phyloP scores from a whole-genome alignment of 1,140 invertebrate species.

The Bombus turneri region DNA sequence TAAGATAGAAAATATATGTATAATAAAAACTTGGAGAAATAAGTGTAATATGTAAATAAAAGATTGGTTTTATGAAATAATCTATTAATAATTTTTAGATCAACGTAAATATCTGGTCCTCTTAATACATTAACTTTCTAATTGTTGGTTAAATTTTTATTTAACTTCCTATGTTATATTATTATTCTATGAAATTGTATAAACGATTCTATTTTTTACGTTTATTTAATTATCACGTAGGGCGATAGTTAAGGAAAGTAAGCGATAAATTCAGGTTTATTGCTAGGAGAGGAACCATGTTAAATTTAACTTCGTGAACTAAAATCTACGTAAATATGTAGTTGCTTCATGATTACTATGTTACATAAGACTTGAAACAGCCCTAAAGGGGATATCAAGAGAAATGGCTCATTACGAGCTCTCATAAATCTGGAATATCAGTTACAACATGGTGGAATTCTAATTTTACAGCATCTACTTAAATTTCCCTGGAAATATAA shows the following conservation, averaged over 20 bases:
- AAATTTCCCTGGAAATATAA: background rate
- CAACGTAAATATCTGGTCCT: no score
- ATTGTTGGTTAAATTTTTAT: no score
- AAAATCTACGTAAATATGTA: background rate
- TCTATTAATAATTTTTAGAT: no score
- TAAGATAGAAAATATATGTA: no score
- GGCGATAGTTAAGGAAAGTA: background rate
- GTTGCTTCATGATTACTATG: background rate
- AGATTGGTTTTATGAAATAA: no score
- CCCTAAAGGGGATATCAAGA: background rate
- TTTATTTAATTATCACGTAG: no score
- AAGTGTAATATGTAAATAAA: no score
- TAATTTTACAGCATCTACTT: background rate
- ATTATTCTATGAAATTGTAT: no score
- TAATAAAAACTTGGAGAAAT: no score
- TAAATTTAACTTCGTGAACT: background rate
- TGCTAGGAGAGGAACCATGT: background rate
- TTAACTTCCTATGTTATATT: no score
- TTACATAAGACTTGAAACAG: background rate
- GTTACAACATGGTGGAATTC: background rate
- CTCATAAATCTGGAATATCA: background rate
- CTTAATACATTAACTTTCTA: no score
- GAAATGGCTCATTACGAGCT: background rate
- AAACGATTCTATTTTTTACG: no score
- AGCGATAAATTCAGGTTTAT: background rate